Evolutionary conservation across 2,888 invertebrate species (phyloP).

Genomic region (Drosophila macrospina): DNA sequence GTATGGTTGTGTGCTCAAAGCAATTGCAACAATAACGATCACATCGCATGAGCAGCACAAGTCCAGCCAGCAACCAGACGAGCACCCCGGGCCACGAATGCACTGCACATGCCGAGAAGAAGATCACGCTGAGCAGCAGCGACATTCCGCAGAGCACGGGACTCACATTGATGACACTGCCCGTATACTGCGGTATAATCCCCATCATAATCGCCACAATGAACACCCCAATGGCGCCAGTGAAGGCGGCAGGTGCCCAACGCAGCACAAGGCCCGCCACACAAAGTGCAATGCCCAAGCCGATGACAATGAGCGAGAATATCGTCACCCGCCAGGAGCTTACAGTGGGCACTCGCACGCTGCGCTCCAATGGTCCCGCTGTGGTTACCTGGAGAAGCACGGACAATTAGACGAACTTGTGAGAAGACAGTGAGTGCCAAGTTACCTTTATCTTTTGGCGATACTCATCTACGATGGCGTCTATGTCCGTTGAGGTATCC

Average conservation of each 20-base stretch:
- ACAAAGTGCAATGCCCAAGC: conserved; percentile 79
- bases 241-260: conserved; percentile 80
- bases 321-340: conserved; percentile 84
- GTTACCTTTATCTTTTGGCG: conserved; percentile 89
- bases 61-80: conserved; percentile 83
- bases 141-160: conserved; percentile 82
- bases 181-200: conserved; percentile 84
- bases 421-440: accelerated
- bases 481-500: conserved; percentile 91
- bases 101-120: conserved; percentile 82
- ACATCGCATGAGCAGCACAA: conserved; percentile 83
- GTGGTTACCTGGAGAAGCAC: conserved; percentile 81
- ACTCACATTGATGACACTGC: conserved; percentile 82
- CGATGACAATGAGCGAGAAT: conserved; percentile 81
- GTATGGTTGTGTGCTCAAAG: conserved; percentile 78
- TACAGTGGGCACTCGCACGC: conserved; percentile 83
- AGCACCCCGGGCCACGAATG: conserved; percentile 85
- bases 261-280: conserved; percentile 77
- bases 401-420: background rate
- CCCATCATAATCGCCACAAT: conserved; percentile 84
- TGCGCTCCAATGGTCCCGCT: conserved; percentile 84
- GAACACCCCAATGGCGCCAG: conserved; percentile 81
- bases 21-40: conserved; percentile 85
- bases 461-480: conserved; percentile 91
- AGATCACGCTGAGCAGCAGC: conserved; percentile 76